Base-by-base conservation (phyloP, 2,888 invertebrate genomes). In the Rotaria sp. region DNA sequence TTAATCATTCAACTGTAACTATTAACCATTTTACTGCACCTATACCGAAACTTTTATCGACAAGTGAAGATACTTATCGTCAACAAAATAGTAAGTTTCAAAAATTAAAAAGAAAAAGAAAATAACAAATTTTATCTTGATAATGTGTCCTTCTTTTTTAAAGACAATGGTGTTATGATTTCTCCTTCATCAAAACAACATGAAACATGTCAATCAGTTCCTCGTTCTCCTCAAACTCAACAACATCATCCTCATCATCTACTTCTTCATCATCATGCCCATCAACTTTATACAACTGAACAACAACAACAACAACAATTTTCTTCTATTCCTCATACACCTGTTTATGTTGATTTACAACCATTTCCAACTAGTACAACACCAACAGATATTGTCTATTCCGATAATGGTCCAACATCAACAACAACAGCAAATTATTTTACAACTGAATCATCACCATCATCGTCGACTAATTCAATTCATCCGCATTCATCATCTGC, bases 201-300 rank as follows among this genome's bases (percentile, higher is more conserved):
- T 80, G 80, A 80, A 80, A 41, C 45, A 45, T 80, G 80, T 45
- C 80, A 80, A 45, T 80, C 80, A 45, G 80, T 80, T 80, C 80
- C 80, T 26, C 80, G 45, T 45, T 80, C 80, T 45, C 80, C 80
- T 80, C 45, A 80, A 80, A 80, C 80, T n/a, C 45, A 45, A 45
- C 75, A 26, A 13, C 80, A 75, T 75, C 41, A 11, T n/a, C 26
- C 35, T n/a, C 80, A 41, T 80, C 80, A 75, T 41, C 67, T 30
- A 21, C n/a, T 30, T 67, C 80, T n/a, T 41, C 41, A 45, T 80
- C 80, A 80, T 45, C 80, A 80, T n/a, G 4, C 30, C 2, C n/a
- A 30, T 67, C 67, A 35, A 35, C 30, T 30, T 67, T 67, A 67
- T 18, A 7, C n/a, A 15, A 35, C 13, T 67, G 35, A 30, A 24